Conservation (phyloP, 92 coral and sea anemone species). For the Porites rus region DNA sequence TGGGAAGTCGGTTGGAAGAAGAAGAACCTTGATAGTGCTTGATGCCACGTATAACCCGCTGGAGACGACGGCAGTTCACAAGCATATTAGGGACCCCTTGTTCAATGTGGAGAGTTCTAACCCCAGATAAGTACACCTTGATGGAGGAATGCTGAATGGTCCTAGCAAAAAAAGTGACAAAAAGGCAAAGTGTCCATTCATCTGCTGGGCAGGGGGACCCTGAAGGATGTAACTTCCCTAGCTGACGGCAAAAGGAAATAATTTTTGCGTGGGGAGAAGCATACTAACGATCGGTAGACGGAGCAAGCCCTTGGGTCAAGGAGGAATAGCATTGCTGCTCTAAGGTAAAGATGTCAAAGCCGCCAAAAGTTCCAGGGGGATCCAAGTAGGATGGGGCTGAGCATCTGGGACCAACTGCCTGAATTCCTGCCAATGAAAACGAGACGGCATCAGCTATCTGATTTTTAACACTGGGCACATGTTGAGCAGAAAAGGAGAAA, state of each 20-base stretch:
- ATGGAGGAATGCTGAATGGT: not conserved
- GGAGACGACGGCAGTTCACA: not conserved
- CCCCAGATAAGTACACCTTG: not conserved
- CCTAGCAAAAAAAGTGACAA: not conserved
- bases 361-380: not conserved
- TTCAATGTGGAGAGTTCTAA: slow-evolving; percentile 4
- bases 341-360: not conserved
- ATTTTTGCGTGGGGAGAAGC: not conserved
- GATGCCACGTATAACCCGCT: not conserved
- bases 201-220: not conserved
- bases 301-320: slow-evolving; percentile 18
- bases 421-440: slow-evolving; percentile 15
- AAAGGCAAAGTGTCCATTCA: not conserved
- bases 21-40: not conserved
- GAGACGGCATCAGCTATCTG: slow-evolving; percentile 21
- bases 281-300: not conserved
- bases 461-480: slow-evolving; percentile 17
- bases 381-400: not conserved
- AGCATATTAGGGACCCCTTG: not conserved
- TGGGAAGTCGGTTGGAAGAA: slow-evolving; percentile 17
- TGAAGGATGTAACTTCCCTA: not conserved
- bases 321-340: not conserved
- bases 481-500: not conserved
- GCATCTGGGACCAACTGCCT: not conserved
- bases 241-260: not conserved